phyloP scores from a whole-genome alignment of 35 echinoderm and acorn worm species.

The Eucidaris tribuloides region DNA sequence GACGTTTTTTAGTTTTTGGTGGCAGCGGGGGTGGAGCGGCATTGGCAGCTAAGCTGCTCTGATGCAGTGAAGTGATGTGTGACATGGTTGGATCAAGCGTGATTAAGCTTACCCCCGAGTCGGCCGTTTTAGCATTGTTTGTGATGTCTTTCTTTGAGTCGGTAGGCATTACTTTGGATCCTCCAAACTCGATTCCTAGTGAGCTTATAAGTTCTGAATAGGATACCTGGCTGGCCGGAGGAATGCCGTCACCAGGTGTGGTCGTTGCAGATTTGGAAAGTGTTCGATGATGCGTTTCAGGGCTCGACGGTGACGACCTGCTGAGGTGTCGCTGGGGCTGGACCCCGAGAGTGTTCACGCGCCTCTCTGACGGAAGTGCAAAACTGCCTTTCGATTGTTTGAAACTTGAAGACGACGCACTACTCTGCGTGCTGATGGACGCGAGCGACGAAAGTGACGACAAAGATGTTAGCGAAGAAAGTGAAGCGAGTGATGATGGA shows the following conservation, averaged over 20 bases:
- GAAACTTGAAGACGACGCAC: no score
- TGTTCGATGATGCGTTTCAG: neutral
- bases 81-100: neutral
- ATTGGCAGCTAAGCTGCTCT: neutral
- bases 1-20: neutral
- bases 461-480: no score
- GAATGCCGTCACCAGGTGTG: neutral
- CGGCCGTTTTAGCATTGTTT: neutral
- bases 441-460: no score
- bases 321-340: neutral
- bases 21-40: neutral
- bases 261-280: neutral
- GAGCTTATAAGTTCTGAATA: slow-evolving; percentile 16
- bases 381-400: no score
- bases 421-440: no score
- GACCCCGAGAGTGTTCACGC: no score
- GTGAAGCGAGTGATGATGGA: no score
- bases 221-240: neutral
- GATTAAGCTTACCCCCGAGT: neutral
- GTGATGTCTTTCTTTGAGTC: no score
- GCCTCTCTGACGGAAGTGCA: no score
- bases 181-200: neutral
- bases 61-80: neutral
- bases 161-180: neutral
- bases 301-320: slow-evolving; percentile 8